phyloP scores from a whole-genome alignment of 2,797 vertebrate genomes.

The Artibeus lituratus region DNA sequence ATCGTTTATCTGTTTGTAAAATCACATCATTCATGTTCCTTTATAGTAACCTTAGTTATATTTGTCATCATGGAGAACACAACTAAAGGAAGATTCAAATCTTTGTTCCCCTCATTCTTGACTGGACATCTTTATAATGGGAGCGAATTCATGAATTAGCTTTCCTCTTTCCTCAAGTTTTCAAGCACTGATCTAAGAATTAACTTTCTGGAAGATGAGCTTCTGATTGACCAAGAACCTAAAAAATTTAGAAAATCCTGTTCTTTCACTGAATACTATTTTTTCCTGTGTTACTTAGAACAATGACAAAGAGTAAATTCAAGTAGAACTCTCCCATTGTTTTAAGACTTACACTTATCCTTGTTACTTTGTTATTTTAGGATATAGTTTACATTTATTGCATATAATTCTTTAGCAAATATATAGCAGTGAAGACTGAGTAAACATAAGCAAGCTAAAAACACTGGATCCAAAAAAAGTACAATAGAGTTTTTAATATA shows the following conservation, averaged over 20 bases:
- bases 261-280: not conserved
- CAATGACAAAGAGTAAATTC: not conserved
- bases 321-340: not conserved
- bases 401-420: not conserved
- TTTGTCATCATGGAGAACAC: not conserved
- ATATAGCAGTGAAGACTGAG: not conserved
- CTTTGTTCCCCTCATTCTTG: not conserved
- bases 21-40: not conserved
- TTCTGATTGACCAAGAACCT: not conserved
- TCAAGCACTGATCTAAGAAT: not conserved
- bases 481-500: not conserved
- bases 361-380: not conserved
- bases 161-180: not conserved
- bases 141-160: not conserved
- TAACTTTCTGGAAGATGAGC: not conserved
- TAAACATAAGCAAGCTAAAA: not conserved
- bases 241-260: not conserved
- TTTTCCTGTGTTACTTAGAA: not conserved
- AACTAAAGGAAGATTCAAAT: not conserved
- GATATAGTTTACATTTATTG: not conserved
- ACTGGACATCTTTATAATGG: not conserved
- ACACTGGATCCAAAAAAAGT: not conserved
- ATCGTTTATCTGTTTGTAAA: not conserved
- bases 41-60: not conserved
- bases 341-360: not conserved